These are phyloP conservation scores for Amazona ochrocephala DNA, from an alignment of 2,797 vertebrate species.

Conservation along the genomic window DNA sequence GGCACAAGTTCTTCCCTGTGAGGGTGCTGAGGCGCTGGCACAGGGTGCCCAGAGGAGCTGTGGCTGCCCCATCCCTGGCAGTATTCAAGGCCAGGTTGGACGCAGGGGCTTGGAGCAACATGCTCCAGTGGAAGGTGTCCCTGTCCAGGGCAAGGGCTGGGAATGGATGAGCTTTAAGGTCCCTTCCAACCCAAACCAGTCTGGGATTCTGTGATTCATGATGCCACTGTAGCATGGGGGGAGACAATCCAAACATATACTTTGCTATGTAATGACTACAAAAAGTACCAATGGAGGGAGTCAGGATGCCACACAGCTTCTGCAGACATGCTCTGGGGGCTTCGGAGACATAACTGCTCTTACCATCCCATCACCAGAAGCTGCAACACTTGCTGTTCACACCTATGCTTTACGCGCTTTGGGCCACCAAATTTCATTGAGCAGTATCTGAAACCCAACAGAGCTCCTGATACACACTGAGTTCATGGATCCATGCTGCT, in stretches of 20 bases:
- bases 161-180: background rate
- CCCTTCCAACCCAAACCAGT: background rate
- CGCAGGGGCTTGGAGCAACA: too few relatives aligned
- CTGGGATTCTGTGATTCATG: background rate
- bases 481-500: background rate
- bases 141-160: background rate
- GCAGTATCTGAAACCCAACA: background rate
- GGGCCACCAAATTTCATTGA: background rate
- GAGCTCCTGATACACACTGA: rapidly evolving
- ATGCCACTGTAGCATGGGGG: background rate
- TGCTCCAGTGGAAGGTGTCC: background rate
- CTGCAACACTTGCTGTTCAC: background rate
- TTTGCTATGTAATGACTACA: background rate
- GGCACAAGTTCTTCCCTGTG: too few relatives aligned
- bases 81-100: too few relatives aligned
- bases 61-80: too few relatives aligned
- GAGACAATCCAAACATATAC: background rate
- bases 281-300: background rate
- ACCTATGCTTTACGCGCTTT: rapidly evolving
- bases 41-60: too few relatives aligned
- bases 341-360: background rate
- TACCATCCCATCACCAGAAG: background rate
- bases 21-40: too few relatives aligned
- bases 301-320: background rate
- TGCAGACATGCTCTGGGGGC: background rate